These are phyloP conservation scores for Rhaphigaster nebulosa DNA, from an alignment of 2,888 invertebrate species.

Conservation along the genomic window DNA sequence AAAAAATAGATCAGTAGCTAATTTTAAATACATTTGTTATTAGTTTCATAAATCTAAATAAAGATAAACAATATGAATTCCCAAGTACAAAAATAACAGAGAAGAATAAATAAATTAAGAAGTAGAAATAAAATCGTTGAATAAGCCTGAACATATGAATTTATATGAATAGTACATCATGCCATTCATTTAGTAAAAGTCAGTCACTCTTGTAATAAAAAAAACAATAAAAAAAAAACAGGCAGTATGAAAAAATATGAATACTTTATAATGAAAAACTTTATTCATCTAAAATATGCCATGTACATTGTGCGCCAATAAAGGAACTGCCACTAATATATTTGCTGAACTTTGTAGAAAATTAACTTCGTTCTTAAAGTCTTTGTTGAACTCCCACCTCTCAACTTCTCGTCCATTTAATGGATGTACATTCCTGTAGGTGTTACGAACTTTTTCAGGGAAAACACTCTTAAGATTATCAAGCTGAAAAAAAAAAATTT, in stretches of 20 bases:
- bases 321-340: slow-evolving; percentile 24
- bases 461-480: neutral
- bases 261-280: neutral
- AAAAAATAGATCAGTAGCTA: too few species aligned
- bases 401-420: slow-evolving; percentile 44
- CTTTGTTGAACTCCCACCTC: neutral
- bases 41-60: too few species aligned
- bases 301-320: slow-evolving; percentile 30
- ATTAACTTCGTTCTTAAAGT: neutral
- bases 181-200: too few species aligned
- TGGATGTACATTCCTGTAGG: neutral
- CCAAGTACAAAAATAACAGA: too few species aligned
- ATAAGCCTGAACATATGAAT: too few species aligned
- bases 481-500: slow-evolving; percentile 29
- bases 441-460: neutral
- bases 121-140: too few species aligned
- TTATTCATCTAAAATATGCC: neutral
- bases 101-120: too few species aligned
- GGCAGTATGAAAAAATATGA: neutral
- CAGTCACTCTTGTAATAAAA: too few species aligned
- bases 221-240: too few species aligned
- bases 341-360: slow-evolving; percentile 3
- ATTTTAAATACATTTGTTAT: too few species aligned
- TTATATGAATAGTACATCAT: too few species aligned
- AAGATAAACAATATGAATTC: too few species aligned